A percentile compares a stretch with the other conserved stretches of the same genome.
Evolutionary conservation across 2,113 vertebrate genomes (phyloP).

Genomic region (Alethe diademata): DNA sequence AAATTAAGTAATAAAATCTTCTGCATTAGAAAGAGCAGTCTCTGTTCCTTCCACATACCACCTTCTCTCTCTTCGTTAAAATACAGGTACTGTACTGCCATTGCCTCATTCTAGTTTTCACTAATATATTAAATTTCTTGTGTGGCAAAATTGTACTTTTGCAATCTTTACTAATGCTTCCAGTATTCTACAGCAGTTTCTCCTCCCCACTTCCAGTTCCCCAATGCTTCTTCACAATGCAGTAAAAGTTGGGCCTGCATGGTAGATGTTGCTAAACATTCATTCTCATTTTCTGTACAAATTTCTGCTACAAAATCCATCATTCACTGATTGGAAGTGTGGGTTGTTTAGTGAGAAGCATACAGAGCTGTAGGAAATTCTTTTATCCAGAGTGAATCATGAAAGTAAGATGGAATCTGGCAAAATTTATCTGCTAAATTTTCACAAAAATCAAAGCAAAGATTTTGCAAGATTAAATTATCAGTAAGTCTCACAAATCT

Average conservation of each 20-base stretch:
- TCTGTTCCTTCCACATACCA: not conserved
- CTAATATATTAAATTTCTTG: not conserved
- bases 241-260: not conserved
- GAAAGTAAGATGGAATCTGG: not conserved
- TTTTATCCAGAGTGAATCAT: not conserved
- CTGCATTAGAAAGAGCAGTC: not conserved
- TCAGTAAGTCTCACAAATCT: not conserved
- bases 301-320: not conserved
- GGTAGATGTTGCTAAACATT: not conserved
- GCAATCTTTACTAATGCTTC: not conserved
- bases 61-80: not conserved
- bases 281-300: not conserved
- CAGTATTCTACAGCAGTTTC: not conserved
- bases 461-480: not conserved
- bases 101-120: not conserved
- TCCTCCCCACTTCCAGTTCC: fast-evolving
- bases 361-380: not conserved
- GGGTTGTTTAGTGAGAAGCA: not conserved
- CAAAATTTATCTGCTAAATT: not conserved
- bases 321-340: not conserved
- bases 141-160: not conserved
- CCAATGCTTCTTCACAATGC: not conserved
- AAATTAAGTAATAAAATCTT: not conserved
- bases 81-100: not conserved
- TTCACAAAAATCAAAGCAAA: not conserved